Evolutionary conservation across 53 echinoderm and acorn worm species (phyloP), one percentile per base, ranked within the genome.

Genomic region (Paelopatides confundens): DNA sequence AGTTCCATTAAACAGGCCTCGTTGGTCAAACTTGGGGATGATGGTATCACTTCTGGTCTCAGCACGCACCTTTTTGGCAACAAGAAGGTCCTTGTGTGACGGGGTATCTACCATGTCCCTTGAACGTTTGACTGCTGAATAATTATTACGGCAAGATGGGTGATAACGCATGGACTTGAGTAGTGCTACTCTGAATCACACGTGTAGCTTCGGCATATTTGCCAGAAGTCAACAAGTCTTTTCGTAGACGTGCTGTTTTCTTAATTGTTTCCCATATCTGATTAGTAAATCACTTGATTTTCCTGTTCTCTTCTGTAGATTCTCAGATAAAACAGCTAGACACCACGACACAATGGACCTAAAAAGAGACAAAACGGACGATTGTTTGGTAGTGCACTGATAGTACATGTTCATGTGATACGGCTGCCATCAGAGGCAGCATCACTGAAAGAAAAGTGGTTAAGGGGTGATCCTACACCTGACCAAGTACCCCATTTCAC

Each of bases 81-180:
- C 13, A 47, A 40, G 34, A 27, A 21, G 52, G 37, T 54, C 32
- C 8, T 35, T 32, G n/a, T 87, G 35, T 77, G 49, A 33, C 3
- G 3, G 71, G 36, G 71, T n/a, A 38, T 38, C 39, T 71, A 2
- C 34, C 71, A 71, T 49, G 27, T 76, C 87, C 39, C 35, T 87
- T 31, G 87, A 2, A 87, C 62, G 87, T 40, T 88, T 88, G 28
- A 88, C 88, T 26, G 88, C 88, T 40, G 88, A 58, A 66, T 71
- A 79, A 71, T 81, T 37, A 29, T 58, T 79, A 39, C 40, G 88
- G 65, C 88, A 88, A 31, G 81, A 88, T 18, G 88, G 88, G 48
- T 88, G 88, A 81, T 88, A 64, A 6, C 38, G 54, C 10, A 40
- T 40, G 3, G 3, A 0, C 15, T 15, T 54, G 54, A 2, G 54